A percentile compares a stretch with the other conserved stretches of the same genome.
Evolutionary conservation across 2,888 invertebrate species (phyloP).

Genomic region (Cetonia aurata): DNA sequence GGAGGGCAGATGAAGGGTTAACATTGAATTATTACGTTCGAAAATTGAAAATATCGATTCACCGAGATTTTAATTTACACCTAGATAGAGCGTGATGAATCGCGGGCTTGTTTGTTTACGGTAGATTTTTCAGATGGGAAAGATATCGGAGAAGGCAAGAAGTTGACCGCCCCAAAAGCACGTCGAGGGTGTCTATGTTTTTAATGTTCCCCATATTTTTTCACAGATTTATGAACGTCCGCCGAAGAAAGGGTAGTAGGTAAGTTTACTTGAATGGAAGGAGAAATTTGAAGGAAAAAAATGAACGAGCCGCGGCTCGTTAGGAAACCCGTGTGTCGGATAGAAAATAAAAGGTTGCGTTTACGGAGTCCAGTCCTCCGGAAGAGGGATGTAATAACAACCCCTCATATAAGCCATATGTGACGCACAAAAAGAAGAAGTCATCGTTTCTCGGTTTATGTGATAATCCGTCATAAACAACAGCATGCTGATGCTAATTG

Average conservation of each 20-base stretch:
- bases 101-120: conserved; percentile 45
- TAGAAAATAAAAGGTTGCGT: conserved; percentile 57
- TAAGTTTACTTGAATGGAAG: conserved; percentile 32
- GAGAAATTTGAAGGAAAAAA: conserved; percentile 50
- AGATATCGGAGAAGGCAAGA: not conserved
- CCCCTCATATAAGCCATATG: conserved; percentile 61
- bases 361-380: conserved; percentile 55
- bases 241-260: conserved; percentile 51
- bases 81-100: conserved; percentile 49
- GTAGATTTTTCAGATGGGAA: conserved; percentile 27
- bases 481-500: conserved; percentile 32
- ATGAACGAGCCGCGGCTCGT: conserved; percentile 50
- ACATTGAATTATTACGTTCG: conserved; percentile 38
- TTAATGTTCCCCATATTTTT: conserved; percentile 41
- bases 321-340: conserved; percentile 54
- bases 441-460: conserved; percentile 45
- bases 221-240: conserved; percentile 52
- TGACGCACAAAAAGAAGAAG: conserved; percentile 57
- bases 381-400: conserved; percentile 63
- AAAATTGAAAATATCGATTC: conserved; percentile 45
- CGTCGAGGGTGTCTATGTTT: conserved; percentile 23
- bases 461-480: conserved; percentile 42
- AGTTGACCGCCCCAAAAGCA: conserved; percentile 24
- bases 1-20: conserved; percentile 39
- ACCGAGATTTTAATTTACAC: conserved; percentile 48